These are phyloP conservation scores for Dicentrarchus labrax DNA, from an alignment of 2,113 vertebrate genomes.

Conservation along the genomic window DNA sequence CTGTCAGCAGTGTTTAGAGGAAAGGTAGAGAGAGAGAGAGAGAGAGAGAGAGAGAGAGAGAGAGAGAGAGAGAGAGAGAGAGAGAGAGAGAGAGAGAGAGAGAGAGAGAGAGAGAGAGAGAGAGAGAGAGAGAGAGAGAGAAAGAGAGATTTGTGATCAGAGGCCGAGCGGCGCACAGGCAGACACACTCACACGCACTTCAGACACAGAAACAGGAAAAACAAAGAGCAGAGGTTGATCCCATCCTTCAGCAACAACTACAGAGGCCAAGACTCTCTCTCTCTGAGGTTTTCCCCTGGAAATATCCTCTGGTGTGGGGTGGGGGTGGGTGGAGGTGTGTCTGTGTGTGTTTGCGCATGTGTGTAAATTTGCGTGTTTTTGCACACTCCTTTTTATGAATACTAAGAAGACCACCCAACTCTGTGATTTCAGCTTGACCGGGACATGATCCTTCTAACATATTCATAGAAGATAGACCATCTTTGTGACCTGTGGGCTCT, in stretches of 20 bases:
- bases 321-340: neutral
- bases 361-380: constrained; percentile 46
- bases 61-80: constrained; percentile 70
- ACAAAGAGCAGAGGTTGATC: constrained; percentile 68
- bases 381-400: constrained; percentile 39
- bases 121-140: constrained; percentile 58
- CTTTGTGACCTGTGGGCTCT: constrained; percentile 48
- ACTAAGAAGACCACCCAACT: constrained; percentile 67
- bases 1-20: constrained; percentile 63
- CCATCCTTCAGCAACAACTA: constrained; percentile 55
- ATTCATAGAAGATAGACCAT: constrained; percentile 54
- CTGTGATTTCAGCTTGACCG: constrained; percentile 57
- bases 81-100: constrained; percentile 72
- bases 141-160: constrained; percentile 74
- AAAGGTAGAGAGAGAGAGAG: constrained; percentile 49
- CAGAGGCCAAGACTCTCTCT: constrained; percentile 31
- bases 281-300: constrained; percentile 53
- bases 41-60: constrained; percentile 52
- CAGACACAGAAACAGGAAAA: constrained; percentile 58
- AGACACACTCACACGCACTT: constrained; percentile 30
- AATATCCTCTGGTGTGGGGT: constrained; percentile 43
- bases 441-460: constrained; percentile 45
- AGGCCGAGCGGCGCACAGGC: constrained; percentile 36
- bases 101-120: constrained; percentile 49
- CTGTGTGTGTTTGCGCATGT: constrained; percentile 17